phyloP scores from a whole-genome alignment of 2,113 vertebrate genomes.

The Lipophrys pholis region DNA sequence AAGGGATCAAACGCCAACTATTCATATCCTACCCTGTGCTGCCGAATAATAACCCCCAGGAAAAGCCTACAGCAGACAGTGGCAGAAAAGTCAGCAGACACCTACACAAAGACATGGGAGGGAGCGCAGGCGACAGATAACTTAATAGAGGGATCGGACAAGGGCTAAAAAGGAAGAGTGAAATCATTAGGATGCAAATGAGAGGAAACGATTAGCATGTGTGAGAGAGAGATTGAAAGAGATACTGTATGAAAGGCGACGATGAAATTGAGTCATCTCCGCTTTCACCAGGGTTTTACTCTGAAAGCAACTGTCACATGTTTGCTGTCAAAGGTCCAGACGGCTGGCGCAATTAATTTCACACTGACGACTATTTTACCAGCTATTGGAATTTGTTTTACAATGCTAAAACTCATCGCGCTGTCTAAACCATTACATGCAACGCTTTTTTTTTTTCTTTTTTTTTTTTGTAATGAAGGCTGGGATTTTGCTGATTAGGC shows the following conservation, averaged over 20 bases:
- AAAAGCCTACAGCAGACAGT: constrained; percentile 20
- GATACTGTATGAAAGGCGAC: constrained; percentile 74
- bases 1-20: constrained; percentile 30
- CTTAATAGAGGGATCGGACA: constrained; percentile 73
- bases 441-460: constrained; percentile 8
- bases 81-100: constrained; percentile 54
- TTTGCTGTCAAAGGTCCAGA: constrained; percentile 66
- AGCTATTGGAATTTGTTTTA: constrained; percentile 56
- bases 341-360: constrained; percentile 69
- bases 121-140: constrained; percentile 50
- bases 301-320: constrained; percentile 67
- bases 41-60: constrained; percentile 49
- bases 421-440: constrained; percentile 43
- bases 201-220: constrained; percentile 85
- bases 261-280: constrained; percentile 63
- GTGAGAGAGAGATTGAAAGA: constrained; percentile 74
- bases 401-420: constrained; percentile 39
- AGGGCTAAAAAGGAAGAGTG: constrained; percentile 69
- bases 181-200: constrained; percentile 93
- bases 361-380: constrained; percentile 63
- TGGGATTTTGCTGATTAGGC: not conserved
- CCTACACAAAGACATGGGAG: constrained; percentile 64
- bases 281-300: constrained; percentile 50
- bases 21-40: constrained; percentile 28
- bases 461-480: constrained; percentile 12